A percentile compares a stretch with the other conserved stretches of the same genome.
phyloP scores from a whole-genome alignment of 2,888 invertebrate species.

The Prosopocoilus inquinatus region DNA sequence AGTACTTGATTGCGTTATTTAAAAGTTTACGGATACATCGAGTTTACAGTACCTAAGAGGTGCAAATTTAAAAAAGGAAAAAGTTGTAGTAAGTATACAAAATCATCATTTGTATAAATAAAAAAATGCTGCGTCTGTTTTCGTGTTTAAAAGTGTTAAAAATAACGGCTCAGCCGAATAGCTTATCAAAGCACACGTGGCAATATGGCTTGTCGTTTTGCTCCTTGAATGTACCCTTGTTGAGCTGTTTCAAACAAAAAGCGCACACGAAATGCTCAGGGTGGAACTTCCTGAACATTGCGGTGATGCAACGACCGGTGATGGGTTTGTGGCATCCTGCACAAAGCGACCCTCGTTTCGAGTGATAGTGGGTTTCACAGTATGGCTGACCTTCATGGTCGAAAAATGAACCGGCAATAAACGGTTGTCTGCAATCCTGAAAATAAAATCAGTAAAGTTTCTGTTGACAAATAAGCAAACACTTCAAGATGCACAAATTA shows the following conservation, averaged over 20 bases:
- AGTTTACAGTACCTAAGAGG: too few species aligned
- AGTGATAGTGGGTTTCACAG: constrained; percentile 99
- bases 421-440: constrained; percentile 95
- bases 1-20: neutral
- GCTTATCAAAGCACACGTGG: constrained; percentile 94
- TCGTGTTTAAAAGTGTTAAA: neutral
- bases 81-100: too few species aligned
- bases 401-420: constrained; percentile 97
- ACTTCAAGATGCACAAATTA: neutral
- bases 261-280: constrained; percentile 99
- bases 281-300: constrained; percentile 99
- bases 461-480: neutral
- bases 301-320: constrained; percentile 96
- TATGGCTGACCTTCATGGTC: constrained; percentile 98
- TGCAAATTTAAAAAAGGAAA: too few species aligned
- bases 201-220: constrained; percentile 99
- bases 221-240: constrained; percentile 99
- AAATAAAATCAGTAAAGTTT: constrained; percentile 34
- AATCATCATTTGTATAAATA: too few species aligned
- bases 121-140: too few species aligned
- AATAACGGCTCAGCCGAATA: constrained; percentile 72
- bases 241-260: constrained; percentile 96
- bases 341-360: constrained; percentile 94
- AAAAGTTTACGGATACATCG: too few species aligned
- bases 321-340: constrained; percentile 98